phyloP scores from a whole-genome alignment of 2,113 vertebrate genomes.

The Hippolais icterina region DNA sequence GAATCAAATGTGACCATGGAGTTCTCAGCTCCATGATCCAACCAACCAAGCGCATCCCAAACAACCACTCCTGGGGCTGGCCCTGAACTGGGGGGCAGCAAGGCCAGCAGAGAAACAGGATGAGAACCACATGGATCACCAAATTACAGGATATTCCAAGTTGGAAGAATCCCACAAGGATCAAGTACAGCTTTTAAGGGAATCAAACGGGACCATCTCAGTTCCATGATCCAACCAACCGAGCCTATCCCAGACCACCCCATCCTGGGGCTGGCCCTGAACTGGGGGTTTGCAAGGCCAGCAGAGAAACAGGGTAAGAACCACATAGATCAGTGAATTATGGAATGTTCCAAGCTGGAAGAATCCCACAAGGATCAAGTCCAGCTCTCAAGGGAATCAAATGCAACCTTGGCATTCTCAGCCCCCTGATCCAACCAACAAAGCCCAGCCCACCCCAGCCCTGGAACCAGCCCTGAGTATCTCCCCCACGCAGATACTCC shows the following conservation, averaged over 20 bases:
- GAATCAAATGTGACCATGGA: fast-evolving
- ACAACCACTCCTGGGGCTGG: fast-evolving
- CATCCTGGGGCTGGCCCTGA: background rate
- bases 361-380: background rate
- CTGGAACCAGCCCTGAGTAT: constrained; percentile 72
- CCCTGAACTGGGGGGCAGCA: fast-evolving
- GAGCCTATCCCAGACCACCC: fast-evolving
- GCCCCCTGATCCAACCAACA: background rate
- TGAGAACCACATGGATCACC: fast-evolving
- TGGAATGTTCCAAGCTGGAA: fast-evolving
- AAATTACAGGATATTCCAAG: no score
- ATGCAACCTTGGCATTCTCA: background rate
- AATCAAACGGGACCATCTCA: background rate
- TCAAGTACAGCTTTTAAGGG: fast-evolving
- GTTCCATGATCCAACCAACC: background rate
- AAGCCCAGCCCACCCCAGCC: background rate
- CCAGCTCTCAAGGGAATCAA: background rate
- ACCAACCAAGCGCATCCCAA: fast-evolving
- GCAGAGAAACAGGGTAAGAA: background rate
- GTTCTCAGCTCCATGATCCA: background rate
- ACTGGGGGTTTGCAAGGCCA: constrained; percentile 54
- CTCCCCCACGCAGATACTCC: fast-evolving
- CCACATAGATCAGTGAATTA: fast-evolving
- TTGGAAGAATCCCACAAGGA: background rate
- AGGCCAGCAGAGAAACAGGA: fast-evolving